phyloP scores from a whole-genome alignment of 2,113 vertebrate genomes.

The Gorsachius goisagi region DNA sequence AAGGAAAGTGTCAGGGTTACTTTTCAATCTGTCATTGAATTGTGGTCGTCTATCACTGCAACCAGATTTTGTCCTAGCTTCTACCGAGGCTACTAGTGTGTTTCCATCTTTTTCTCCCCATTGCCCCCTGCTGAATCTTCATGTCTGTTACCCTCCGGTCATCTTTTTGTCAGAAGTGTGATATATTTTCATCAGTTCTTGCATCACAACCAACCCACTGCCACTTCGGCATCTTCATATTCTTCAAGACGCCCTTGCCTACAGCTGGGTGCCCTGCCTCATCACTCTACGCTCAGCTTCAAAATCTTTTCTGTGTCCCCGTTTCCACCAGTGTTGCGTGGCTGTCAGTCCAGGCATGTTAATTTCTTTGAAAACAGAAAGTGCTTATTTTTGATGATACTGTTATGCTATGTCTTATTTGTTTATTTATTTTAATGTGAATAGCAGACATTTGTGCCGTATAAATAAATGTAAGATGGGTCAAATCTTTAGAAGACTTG shows the following conservation, averaged over 20 bases:
- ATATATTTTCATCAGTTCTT: neutral
- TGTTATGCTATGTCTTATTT: neutral
- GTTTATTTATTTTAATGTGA: neutral
- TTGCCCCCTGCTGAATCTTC: neutral
- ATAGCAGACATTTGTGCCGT: neutral
- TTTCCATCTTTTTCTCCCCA: neutral
- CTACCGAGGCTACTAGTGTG: neutral
- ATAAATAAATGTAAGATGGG: neutral
- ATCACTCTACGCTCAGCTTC: neutral
- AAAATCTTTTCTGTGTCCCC: neutral
- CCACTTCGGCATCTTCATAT: neutral
- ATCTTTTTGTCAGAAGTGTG: neutral
- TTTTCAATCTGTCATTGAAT: slow-evolving; percentile 11
- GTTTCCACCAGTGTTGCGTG: neutral
- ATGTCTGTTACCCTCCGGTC: accelerated
- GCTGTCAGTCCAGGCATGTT: neutral
- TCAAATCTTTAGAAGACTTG: neutral
- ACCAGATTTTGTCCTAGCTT: neutral
- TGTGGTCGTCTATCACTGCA: neutral
- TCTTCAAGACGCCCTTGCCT: neutral
- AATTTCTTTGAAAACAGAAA: neutral
- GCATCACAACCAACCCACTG: neutral
- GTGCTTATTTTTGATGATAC: neutral
- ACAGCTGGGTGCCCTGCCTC: neutral
- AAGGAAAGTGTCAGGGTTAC: slow-evolving; percentile 4